Conservation (phyloP, 2,888 invertebrate genomes). For the Molanna angustata region DNA sequence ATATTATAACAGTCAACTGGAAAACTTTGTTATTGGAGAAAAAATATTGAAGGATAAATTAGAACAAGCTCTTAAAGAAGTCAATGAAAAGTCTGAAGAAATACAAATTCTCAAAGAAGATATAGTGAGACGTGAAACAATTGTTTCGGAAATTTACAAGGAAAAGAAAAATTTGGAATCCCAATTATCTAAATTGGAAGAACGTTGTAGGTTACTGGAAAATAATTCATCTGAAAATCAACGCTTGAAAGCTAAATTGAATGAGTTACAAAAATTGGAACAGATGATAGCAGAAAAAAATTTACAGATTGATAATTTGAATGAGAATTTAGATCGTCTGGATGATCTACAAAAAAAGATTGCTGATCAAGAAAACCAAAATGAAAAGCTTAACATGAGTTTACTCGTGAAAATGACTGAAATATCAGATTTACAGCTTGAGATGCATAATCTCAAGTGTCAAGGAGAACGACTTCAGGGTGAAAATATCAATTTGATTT, state of each 20-base stretch:
- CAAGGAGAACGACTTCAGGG: slow-evolving; percentile 47
- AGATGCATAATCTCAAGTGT: slow-evolving; percentile 42
- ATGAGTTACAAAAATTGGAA: slow-evolving; percentile 52
- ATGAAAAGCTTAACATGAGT: slow-evolving; percentile 49
- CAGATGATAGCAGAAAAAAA: slow-evolving; percentile 56
- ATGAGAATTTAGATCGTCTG: slow-evolving; percentile 50
- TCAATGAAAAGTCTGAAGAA: slow-evolving; percentile 54
- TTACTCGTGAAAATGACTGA: slow-evolving; percentile 50
- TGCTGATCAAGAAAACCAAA: slow-evolving; percentile 51
- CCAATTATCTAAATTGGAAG: slow-evolving; percentile 49
- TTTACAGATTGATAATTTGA: slow-evolving; percentile 53
- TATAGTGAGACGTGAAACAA: slow-evolving; percentile 55
- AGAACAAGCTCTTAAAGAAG: slow-evolving; percentile 55
- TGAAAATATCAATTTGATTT: slow-evolving; percentile 46
- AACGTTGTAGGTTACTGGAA: slow-evolving; percentile 47
- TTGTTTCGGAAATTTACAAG: slow-evolving; percentile 56
- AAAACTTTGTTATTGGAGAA: slow-evolving; percentile 53
- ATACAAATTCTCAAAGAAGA: slow-evolving; percentile 56
- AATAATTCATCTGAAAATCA: slow-evolving; percentile 47
- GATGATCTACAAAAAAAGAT: slow-evolving; percentile 52
- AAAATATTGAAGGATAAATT: slow-evolving; percentile 55
- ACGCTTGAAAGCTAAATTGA: slow-evolving; percentile 50
- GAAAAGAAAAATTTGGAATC: slow-evolving; percentile 56
- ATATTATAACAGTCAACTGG: slow-evolving; percentile 56
- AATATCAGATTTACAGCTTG: slow-evolving; percentile 46